A percentile compares a stretch with the other conserved stretches of the same genome.
phyloP scores from a whole-genome alignment of 2,888 invertebrate species.

The Cataglyphis altisquamis region DNA sequence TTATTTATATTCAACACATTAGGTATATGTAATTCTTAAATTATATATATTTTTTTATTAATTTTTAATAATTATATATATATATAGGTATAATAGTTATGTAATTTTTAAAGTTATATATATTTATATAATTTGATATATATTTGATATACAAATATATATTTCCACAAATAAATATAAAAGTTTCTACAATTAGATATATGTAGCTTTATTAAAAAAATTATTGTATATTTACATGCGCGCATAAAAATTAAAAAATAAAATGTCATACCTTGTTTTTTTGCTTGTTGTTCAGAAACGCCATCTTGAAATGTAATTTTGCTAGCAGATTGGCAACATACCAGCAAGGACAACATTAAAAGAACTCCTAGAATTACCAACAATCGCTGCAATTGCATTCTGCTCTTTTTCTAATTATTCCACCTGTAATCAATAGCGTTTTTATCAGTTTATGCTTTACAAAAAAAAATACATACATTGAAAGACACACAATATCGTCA shows the following conservation, averaged over 20 bases:
- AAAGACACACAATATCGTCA: not conserved
- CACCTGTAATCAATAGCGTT: constrained; percentile 58
- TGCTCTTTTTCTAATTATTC: constrained; percentile 61
- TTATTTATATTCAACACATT: not conserved
- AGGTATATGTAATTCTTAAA: not conserved
- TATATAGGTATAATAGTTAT: not conserved
- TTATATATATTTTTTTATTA: not conserved
- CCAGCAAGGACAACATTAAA: constrained; percentile 74
- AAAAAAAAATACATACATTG: not conserved
- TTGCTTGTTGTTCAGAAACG: constrained; percentile 65
- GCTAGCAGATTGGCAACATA: constrained; percentile 74
- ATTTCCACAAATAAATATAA: not conserved
- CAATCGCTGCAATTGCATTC: constrained; percentile 78
- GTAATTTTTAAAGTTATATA: not conserved
- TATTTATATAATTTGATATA: not conserved
- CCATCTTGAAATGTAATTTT: constrained; percentile 82
- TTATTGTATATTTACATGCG: not conserved
- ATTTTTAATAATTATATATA: not conserved
- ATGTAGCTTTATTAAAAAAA: not conserved
- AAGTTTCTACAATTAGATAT: not conserved
- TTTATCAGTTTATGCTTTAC: constrained; percentile 57
- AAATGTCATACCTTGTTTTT: constrained; percentile 69
- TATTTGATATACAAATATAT: not conserved
- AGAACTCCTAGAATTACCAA: constrained; percentile 76
- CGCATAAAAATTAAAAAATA: not conserved